Base-by-base conservation (phyloP, 1,140 invertebrate genomes). In the roundworm (Caenorhabditis elegans) region DNA sequence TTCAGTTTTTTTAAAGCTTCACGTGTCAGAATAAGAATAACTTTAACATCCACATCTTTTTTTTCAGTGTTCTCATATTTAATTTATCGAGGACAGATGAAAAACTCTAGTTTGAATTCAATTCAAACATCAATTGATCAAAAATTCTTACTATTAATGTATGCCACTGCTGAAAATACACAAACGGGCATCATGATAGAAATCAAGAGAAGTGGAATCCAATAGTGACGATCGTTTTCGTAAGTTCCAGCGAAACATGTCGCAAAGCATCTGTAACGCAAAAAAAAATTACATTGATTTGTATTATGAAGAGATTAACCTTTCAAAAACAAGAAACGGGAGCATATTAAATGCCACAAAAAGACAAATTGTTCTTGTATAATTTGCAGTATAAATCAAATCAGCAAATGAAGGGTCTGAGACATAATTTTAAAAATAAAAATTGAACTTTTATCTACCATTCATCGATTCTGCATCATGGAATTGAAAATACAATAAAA, bases 281-380 rank as follows among this genome's bases (percentile, higher is more conserved):
- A n/a, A n/a, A 28, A 70, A 70, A 5, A n/a, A 31, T 43, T 5
- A 43, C 15, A 15, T 17, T 1, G 0, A 1, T 0, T 60, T 15
- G 31, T 60, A 17, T 19, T 39, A 2, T 15, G 26, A 36, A 39
- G 28, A 34, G 0, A 17, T 22, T 70, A 10, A 70, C 60, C 60
- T 70, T 28, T 70, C 60, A 39, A 70, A 70, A 36, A 70, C 60
- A 4, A 70, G 26, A 39, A 70, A 70, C 15, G 60, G 60, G 22
- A 70, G 60, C 60, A 70, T 70, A 22, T 70, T 70, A 34, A 70
- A 70, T 13, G 60, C 60, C 6, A 70, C n/a, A n/a, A 70, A 70
- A 11, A 70, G 19, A 13, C 60, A 70, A 43, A 70, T 39, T 19
- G 60, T 70, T 24, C 60, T 70, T 6, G 60, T 70, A n/a, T 70